phyloP scores from a whole-genome alignment of 2,888 invertebrate genomes.

The Pyrocoelia pectoralis region DNA sequence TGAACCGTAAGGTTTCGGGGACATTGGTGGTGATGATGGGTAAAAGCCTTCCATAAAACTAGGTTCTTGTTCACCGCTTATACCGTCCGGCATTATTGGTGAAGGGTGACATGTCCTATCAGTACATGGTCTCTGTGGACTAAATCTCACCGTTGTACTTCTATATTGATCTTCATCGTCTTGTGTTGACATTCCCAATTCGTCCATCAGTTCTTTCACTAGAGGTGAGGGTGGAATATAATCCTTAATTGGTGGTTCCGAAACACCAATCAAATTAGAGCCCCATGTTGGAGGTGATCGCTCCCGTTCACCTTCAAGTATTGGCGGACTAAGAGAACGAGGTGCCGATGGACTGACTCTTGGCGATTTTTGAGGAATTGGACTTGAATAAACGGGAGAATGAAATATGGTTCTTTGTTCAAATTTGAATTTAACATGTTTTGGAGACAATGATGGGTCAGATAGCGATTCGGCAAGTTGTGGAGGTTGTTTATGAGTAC shows the following conservation, averaged over 20 bases:
- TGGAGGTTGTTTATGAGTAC: not conserved
- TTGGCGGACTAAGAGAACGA: not conserved
- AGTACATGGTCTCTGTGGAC: too few species aligned
- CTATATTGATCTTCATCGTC: too few species aligned
- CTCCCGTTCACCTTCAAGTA: conserved; percentile 40
- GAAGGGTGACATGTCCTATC: too few species aligned
- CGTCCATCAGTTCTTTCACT: not conserved
- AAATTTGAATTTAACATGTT: conserved; percentile 8
- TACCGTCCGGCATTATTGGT: too few species aligned
- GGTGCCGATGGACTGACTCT: not conserved
- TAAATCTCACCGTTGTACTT: too few species aligned
- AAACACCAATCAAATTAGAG: conserved; percentile 53
- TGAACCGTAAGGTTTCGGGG: too few species aligned
- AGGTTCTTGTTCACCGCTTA: too few species aligned
- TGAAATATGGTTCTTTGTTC: conserved; percentile 27
- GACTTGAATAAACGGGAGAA: conserved; percentile 28
- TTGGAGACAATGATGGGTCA: not conserved
- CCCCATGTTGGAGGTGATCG: conserved; percentile 55
- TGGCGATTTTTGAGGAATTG: not conserved
- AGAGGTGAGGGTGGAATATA: not conserved
- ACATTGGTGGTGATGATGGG: too few species aligned
- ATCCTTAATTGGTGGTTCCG: conserved; percentile 36
- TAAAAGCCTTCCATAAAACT: too few species aligned
- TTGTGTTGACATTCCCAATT: not conserved
- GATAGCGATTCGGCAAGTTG: not conserved